These are phyloP conservation scores for Oceanodroma tethys DNA, from an alignment of 2,113 vertebrate genomes.

Conservation along the genomic window DNA sequence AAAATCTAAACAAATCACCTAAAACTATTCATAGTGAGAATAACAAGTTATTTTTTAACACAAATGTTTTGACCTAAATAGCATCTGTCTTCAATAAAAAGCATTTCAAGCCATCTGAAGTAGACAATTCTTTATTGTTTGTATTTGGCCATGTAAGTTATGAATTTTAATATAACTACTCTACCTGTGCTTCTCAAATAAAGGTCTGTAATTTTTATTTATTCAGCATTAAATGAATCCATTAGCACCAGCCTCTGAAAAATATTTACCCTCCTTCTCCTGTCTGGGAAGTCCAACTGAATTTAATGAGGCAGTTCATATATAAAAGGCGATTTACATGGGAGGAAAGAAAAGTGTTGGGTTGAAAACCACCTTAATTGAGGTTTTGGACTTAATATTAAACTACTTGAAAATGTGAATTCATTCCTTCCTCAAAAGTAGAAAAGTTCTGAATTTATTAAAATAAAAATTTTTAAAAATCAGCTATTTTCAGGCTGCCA, in stretches of 20 bases:
- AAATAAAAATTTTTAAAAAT: background rate
- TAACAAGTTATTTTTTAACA: conserved; percentile 37
- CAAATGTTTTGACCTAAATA: conserved; percentile 7
- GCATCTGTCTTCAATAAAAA: conserved; percentile 15
- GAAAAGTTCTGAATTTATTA: background rate
- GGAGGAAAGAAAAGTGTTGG: background rate
- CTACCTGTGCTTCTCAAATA: background rate
- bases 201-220: background rate
- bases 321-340: background rate
- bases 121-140: background rate
- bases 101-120: background rate
- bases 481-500: background rate
- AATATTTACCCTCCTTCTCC: conserved; percentile 16
- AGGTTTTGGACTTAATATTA: conserved; percentile 5
- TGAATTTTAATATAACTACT: background rate
- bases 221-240: background rate
- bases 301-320: conserved; percentile 18
- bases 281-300: background rate
- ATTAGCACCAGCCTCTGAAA: conserved; percentile 19
- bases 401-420: background rate
- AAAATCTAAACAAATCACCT: conserved; percentile 46
- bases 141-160: background rate
- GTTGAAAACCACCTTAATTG: background rate
- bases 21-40: conserved; percentile 7
- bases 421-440: background rate